Base-by-base conservation (phyloP, 1,140 invertebrate genomes). In the Scaptodrosophila lebanonensis region DNA sequence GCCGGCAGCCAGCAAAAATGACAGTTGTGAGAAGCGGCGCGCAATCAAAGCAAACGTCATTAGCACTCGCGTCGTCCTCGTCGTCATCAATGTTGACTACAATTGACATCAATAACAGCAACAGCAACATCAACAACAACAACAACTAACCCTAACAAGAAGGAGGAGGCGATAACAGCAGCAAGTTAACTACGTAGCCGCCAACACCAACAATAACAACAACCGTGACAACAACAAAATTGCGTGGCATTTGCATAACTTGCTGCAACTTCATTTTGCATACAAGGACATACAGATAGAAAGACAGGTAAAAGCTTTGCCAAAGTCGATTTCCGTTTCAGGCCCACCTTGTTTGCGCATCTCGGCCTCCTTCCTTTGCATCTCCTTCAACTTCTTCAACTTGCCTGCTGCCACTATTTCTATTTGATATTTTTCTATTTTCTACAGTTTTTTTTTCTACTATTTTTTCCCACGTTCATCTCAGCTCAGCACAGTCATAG, bases 31-130 rank as follows among this genome's bases (percentile, higher is more conserved):
- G 61, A 57, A 45, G 63, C 48, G 54, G 72, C 32, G 22, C 66
- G 64, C 75, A 77, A 77, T 79, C 75, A 79, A 69, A 82, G 61
- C 75, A 82, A 79, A 82, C 62, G 75, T 69, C 75, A 82, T 77
- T 79, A 77, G 73, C 73, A 77, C 59, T 66, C 75, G 73, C 75
- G 56, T 49, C 75, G 48, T 44, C 61, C 22, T 36, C 38, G 40
- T 39, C 40, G 33, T 16, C 43, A n/a, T n/a, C n/a, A 33, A 33
- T 11, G 56, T 42, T 33, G 62, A 38, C 36, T 53, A 67, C 72
- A 54, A 72, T 72, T 77, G 73, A 72, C 69, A 73, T 68, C 30
- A 25, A 25, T 25, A 25, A 25, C 8, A 25, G 8, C 22, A 25
- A 25, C 22, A 25, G 8, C 22, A 4, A 25, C 22, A 25, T 25